phyloP scores from a whole-genome alignment of 2,797 vertebrate genomes.

The Merluccius polli region DNA sequence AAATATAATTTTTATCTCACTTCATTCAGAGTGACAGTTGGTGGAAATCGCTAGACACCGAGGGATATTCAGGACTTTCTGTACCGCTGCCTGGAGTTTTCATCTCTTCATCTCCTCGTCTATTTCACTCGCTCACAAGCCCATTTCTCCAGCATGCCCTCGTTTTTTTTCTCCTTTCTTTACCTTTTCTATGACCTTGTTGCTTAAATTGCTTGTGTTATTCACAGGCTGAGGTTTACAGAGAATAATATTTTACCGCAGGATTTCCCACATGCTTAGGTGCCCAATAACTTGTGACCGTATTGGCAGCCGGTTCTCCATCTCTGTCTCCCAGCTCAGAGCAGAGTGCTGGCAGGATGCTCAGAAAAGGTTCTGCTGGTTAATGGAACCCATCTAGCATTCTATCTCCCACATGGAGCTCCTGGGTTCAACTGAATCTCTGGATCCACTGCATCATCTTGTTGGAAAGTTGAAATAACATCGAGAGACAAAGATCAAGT shows the following conservation, averaged over 20 bases:
- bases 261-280: constrained; percentile 76
- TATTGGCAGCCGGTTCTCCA: constrained; percentile 60
- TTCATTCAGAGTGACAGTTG: constrained; percentile 79
- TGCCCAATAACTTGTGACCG: constrained; percentile 75
- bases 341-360: constrained; percentile 58
- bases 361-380: background rate
- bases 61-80: constrained; percentile 81
- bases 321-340: constrained; percentile 56
- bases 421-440: background rate
- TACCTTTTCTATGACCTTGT: constrained; percentile 80
- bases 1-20: constrained; percentile 81
- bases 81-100: constrained; percentile 74
- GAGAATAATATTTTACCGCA: constrained; percentile 71
- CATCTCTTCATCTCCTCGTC: constrained; percentile 79
- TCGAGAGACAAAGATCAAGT: background rate
- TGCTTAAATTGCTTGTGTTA: constrained; percentile 78
- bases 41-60: constrained; percentile 75
- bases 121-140: constrained; percentile 76
- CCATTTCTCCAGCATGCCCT: constrained; percentile 46
- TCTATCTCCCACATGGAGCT: background rate
- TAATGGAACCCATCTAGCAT: background rate
- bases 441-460: background rate
- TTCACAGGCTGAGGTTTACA: constrained; percentile 77
- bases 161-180: constrained; percentile 54
- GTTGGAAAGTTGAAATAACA: background rate